These are phyloP conservation scores for Mesocricetus auratus DNA, from an alignment of 2,113 vertebrate species.

Conservation along the genomic window DNA sequence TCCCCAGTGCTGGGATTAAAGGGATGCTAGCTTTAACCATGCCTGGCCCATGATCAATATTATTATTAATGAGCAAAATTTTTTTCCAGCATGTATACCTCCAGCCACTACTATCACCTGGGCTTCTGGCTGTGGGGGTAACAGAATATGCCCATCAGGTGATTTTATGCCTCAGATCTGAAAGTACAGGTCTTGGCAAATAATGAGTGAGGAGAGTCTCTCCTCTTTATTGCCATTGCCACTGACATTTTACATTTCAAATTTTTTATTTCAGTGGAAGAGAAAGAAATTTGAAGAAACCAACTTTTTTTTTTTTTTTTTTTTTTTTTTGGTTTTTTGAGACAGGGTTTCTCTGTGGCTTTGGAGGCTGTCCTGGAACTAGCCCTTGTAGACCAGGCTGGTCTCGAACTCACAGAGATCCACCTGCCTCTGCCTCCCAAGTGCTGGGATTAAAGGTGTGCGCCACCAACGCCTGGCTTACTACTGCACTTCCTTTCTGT, in stretches of 20 bases:
- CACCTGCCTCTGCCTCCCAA: too few species aligned
- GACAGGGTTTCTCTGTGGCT: too few species aligned
- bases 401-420: too few species aligned
- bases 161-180: not conserved
- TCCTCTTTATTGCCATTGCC: constrained; percentile 42
- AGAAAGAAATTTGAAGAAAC: constrained; percentile 37
- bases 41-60: not conserved
- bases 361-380: too few species aligned
- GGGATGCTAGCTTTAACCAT: not conserved
- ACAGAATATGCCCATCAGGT: not conserved
- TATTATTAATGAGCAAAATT: constrained; percentile 39
- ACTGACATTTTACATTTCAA: not conserved
- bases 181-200: not conserved
- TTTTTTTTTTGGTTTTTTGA: too few species aligned
- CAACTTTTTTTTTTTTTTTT: too few species aligned
- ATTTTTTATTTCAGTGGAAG: constrained; percentile 65
- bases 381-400: too few species aligned
- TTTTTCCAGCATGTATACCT: not conserved
- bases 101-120: not conserved
- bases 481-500: not conserved
- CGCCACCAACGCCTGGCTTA: too few species aligned
- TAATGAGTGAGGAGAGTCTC: not conserved
- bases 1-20: not conserved
- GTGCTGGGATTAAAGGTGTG: too few species aligned
- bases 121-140: not conserved